These are phyloP conservation scores for Chaetogeoica ovagalla DNA, from an alignment of 2,888 invertebrate genomes.

Conservation along the genomic window DNA sequence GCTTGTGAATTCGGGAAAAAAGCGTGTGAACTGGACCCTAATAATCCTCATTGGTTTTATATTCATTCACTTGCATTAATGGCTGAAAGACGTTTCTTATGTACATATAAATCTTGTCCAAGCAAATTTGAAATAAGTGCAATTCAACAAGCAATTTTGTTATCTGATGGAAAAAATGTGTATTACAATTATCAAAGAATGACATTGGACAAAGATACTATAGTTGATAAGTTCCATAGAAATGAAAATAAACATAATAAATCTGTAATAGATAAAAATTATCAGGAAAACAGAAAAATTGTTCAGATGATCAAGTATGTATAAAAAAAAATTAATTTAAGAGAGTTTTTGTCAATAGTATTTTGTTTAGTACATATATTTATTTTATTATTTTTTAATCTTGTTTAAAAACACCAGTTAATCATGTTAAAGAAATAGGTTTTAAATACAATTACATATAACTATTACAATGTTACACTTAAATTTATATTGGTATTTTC, in stretches of 20 bases:
- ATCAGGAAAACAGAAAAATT: conserved; percentile 18
- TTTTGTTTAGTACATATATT: neutral
- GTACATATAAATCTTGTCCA: conserved; percentile 14
- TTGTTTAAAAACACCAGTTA: neutral
- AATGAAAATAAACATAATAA: conserved; percentile 20
- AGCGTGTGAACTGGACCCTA: conserved; percentile 44
- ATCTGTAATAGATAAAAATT: neutral
- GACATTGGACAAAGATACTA: conserved; percentile 20
- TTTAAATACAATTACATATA: no score
- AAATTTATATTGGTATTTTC: no score
- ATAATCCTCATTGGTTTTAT: conserved; percentile 43
- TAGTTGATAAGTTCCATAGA: conserved; percentile 10
- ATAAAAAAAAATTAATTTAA: neutral
- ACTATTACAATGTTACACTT: no score
- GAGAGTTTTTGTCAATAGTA: neutral
- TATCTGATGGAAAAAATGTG: conserved; percentile 21
- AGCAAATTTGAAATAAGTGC: conserved; percentile 21
- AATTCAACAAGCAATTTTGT: conserved; percentile 21
- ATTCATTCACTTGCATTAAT: conserved; percentile 26
- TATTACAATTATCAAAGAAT: conserved; percentile 32
- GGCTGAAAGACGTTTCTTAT: conserved; percentile 21
- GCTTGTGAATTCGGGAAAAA: conserved; percentile 24
- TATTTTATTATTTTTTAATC: neutral
- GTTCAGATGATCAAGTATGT: conserved; percentile 37
- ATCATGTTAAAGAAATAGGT: neutral